Evolutionary conservation across 2,797 vertebrate genomes (phyloP).

Genomic region (Philypnodon macrostomus): DNA sequence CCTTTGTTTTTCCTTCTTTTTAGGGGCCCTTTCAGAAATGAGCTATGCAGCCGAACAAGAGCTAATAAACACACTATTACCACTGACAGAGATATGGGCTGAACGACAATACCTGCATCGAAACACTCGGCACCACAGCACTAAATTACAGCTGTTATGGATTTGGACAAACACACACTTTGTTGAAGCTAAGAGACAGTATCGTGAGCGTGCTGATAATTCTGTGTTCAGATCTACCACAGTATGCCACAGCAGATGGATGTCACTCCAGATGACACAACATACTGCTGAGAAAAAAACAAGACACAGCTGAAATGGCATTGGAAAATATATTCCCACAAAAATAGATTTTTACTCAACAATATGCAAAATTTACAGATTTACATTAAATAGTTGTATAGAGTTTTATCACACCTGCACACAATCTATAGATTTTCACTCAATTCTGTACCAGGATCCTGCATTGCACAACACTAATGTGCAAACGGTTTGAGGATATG

Average conservation of each 20-base stretch:
- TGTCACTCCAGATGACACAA: constrained; percentile 10
- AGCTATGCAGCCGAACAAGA: too few relatives aligned
- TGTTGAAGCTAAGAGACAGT: constrained; percentile 1
- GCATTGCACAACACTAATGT: too few relatives aligned
- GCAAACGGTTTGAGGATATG: too few relatives aligned
- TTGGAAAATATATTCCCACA: background rate
- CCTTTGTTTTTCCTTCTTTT: constrained; percentile 7
- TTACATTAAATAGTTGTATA: too few relatives aligned
- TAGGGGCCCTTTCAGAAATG: background rate
- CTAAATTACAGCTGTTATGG: background rate
- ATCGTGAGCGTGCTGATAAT: background rate
- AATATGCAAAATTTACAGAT: too few relatives aligned
- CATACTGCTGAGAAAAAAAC: constrained; percentile 5
- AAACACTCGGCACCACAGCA: background rate
- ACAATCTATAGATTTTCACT: too few relatives aligned
- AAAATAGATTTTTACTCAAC: background rate
- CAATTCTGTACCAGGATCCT: too few relatives aligned
- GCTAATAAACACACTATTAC: constrained; percentile 12
- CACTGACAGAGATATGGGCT: background rate
- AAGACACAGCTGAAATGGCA: background rate
- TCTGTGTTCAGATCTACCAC: constrained; percentile 10
- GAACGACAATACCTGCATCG: background rate
- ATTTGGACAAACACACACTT: background rate
- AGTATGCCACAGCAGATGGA: constrained; percentile 18
- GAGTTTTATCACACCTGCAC: too few relatives aligned